Conservation (phyloP, 2,797 vertebrate genomes). For the Girardinus metallicus region DNA sequence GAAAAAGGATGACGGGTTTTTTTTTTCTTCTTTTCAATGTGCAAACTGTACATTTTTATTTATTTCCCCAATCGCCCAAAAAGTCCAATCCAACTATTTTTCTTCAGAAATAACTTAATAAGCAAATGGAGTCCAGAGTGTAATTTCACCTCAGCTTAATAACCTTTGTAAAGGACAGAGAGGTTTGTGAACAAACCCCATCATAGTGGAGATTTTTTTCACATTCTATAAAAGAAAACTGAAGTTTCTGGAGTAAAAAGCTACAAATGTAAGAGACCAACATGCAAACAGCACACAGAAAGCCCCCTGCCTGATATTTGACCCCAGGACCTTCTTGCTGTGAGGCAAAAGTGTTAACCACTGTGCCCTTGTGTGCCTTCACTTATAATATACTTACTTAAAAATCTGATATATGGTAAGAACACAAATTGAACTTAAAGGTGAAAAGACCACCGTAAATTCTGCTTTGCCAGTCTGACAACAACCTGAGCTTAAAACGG, state of each 20-base stretch:
- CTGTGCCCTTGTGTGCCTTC: neutral
- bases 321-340: neutral
- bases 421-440: conserved; percentile 3
- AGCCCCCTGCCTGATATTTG: neutral
- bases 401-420: neutral
- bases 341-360: conserved; percentile 1
- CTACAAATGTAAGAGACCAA: neutral
- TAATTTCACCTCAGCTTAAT: neutral
- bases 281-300: neutral
- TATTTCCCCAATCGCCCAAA: neutral
- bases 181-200: neutral
- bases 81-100: neutral
- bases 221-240: neutral
- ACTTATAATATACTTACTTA: conserved; percentile 1
- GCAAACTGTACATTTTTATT: neutral
- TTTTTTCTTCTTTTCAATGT: neutral
- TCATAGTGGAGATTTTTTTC: neutral
- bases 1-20: neutral
- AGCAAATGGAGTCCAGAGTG: neutral
- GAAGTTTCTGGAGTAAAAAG: neutral
- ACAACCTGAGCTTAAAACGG: neutral
- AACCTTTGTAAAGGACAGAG: neutral
- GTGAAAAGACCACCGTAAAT: neutral
- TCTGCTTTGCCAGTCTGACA: neutral
- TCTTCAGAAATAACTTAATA: neutral